phyloP scores from a whole-genome alignment of 1,140 invertebrate genomes.

The Penaeus chinensis region DNA sequence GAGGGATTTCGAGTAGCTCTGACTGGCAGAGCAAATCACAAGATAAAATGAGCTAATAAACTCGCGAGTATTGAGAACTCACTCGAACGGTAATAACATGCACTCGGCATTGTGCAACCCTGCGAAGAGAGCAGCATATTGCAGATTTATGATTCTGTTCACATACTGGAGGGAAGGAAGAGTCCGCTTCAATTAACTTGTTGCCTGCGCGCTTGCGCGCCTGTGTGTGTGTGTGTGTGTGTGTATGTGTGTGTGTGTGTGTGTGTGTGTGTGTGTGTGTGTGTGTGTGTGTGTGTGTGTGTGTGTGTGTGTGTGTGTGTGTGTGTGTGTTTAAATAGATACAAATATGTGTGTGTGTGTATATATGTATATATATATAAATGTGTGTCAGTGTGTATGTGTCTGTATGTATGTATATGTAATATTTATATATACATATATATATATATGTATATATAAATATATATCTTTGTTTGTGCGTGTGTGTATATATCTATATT shows the following conservation, averaged over 20 bases:
- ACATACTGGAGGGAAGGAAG: no score
- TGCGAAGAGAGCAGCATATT: no score
- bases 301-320: conserved; percentile 12
- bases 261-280: not conserved
- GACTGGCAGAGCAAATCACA: no score
- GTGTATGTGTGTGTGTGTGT: not conserved
- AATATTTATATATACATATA: not conserved
- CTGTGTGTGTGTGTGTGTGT: not conserved
- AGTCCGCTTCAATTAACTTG: not conserved
- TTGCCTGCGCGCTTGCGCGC: not conserved
- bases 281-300: not conserved
- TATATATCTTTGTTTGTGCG: not conserved
- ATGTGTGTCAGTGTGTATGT: not conserved
- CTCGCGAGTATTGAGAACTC: no score
- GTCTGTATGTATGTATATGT: not conserved
- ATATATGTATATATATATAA: conserved; percentile 15
- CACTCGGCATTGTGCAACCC: no score
- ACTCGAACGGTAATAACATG: no score
- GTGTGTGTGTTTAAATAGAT: not conserved
- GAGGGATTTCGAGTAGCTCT: no score
- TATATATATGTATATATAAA: conserved; percentile 1
- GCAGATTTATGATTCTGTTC: no score
- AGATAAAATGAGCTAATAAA: no score
- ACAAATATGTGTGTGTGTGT: not conserved
- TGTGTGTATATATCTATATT: not conserved